These are phyloP conservation scores for Motacilla tschutschensis DNA, from an alignment of 2,113 vertebrate genomes.

Conservation along the genomic window DNA sequence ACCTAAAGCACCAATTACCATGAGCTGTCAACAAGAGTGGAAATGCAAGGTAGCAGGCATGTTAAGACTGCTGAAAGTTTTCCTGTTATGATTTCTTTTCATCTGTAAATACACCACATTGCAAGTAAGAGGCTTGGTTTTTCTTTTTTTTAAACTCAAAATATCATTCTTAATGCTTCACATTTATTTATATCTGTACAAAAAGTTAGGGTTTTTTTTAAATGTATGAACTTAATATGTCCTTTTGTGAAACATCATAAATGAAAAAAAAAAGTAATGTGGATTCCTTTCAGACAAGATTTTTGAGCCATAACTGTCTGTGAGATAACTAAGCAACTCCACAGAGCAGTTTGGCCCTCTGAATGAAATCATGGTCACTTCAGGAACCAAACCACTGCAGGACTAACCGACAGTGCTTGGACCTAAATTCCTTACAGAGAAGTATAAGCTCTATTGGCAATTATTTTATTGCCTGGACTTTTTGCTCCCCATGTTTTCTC, in stretches of 20 bases:
- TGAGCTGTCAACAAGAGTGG: neutral
- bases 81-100: neutral
- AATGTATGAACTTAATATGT: neutral
- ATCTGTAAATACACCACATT: neutral
- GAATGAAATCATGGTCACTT: neutral
- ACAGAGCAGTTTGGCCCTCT: neutral
- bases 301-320: neutral
- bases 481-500: neutral
- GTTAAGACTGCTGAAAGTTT: neutral
- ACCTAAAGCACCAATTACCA: neutral
- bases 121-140: neutral
- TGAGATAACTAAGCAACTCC: neutral
- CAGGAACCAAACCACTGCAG: neutral
- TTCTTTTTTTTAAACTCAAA: neutral
- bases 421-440: neutral
- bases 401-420: neutral
- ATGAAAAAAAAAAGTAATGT: neutral
- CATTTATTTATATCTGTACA: neutral
- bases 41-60: neutral
- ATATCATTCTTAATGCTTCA: neutral
- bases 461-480: neutral
- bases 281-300: neutral
- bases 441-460: neutral
- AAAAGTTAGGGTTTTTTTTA: rapidly evolving
- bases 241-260: neutral